Percentiles rank a stretch among this genome's conserved stretches.
Conservation (phyloP, 1,140 invertebrate species). For the Scylla paramamosain region DNA sequence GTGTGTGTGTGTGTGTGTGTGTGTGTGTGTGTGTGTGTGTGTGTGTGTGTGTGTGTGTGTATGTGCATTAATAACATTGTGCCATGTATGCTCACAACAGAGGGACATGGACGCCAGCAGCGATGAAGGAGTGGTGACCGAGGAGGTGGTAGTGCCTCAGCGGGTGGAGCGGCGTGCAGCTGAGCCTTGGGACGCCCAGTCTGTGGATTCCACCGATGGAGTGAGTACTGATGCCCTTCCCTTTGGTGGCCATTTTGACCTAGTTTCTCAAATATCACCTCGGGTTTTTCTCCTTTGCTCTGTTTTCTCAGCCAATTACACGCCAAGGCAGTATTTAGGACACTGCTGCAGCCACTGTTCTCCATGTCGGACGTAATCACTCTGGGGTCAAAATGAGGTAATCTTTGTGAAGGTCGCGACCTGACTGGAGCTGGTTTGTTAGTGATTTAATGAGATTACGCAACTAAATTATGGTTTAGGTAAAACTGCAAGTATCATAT, state of each 20-base stretch:
- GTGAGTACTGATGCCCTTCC: constrained; percentile 47
- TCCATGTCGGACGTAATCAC: not conserved
- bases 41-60: constrained; percentile 27
- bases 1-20: constrained; percentile 44
- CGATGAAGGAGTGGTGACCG: constrained; percentile 71
- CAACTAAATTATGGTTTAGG: no score
- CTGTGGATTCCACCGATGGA: constrained; percentile 21
- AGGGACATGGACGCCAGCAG: constrained; percentile 71
- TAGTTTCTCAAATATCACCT: no score
- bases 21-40: constrained; percentile 50
- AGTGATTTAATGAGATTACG: no score
- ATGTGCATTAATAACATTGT: not conserved
- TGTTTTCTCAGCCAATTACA: no score
- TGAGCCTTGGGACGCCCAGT: constrained; percentile 59
- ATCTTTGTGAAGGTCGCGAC: not conserved
- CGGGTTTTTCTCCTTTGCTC: no score
- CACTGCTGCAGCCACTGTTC: no score
- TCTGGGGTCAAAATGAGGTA: not conserved
- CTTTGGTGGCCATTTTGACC: not conserved
- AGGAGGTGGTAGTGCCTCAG: constrained; percentile 59
- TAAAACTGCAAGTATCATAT: no score
- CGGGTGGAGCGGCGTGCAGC: not conserved
- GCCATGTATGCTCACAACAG: not conserved
- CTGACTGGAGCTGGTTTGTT: not conserved
- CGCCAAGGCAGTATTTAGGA: no score